Evolutionary conservation across 2,113 vertebrate species (phyloP).

Genomic region (Callithrix jacchus): DNA sequence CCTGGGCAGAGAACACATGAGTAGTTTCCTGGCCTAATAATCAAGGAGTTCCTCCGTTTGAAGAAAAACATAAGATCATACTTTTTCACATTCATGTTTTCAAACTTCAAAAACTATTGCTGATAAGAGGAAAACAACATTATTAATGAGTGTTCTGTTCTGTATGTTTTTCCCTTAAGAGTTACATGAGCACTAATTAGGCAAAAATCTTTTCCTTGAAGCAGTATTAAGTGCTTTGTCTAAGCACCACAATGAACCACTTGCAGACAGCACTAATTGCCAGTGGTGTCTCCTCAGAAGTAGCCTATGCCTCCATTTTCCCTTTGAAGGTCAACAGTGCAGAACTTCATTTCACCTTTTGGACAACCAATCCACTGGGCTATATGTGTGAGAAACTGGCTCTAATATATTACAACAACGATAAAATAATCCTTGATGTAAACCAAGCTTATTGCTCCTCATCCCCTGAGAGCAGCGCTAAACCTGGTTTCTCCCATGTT

Average conservation of each 20-base stretch:
- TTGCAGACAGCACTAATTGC: not conserved
- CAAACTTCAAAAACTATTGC: conserved; percentile 9
- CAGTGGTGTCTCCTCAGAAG: not conserved
- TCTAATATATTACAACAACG: not conserved
- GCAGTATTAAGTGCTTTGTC: not conserved
- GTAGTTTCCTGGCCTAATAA: not conserved
- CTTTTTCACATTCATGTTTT: not conserved
- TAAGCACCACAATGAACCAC: not conserved
- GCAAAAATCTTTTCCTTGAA: conserved; percentile 21
- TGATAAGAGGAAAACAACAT: conserved; percentile 29
- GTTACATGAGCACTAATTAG: conserved; percentile 16
- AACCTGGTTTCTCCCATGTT: not conserved
- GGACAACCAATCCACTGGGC: not conserved
- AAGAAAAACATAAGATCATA: not conserved
- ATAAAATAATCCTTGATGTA: not conserved
- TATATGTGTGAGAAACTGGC: not conserved
- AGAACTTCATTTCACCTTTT: not conserved
- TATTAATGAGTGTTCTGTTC: not conserved
- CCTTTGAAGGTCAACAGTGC: not conserved
- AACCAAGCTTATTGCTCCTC: not conserved
- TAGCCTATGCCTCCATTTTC: not conserved
- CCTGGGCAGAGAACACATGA: not conserved
- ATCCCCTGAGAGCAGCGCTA: not conserved
- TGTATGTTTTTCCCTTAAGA: not conserved
- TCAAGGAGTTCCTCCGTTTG: not conserved